A percentile compares a stretch with the other conserved stretches of the same genome.
Conservation (phyloP, 2,113 vertebrate genomes). For the Coryphaenoides rupestris region DNA sequence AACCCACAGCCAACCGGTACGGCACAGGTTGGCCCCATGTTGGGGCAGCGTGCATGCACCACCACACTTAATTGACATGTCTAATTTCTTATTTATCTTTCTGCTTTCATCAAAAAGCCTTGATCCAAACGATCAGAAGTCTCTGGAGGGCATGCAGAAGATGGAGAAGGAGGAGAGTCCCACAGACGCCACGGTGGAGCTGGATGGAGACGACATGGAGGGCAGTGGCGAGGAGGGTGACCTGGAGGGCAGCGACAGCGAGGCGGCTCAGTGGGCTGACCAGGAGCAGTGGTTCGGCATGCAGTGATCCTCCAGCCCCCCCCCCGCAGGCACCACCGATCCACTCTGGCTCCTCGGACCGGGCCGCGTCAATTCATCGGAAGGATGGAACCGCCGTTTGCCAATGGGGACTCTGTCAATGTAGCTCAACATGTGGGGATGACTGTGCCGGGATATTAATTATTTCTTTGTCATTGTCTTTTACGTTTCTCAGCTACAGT, state of each 20-base stretch:
- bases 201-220: slow-evolving; percentile 98
- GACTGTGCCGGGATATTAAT: too few relatives aligned
- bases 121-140: slow-evolving; percentile 98
- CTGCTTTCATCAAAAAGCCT: slow-evolving; percentile 66
- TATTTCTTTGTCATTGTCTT: too few relatives aligned
- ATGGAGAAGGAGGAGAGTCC: slow-evolving; percentile 99
- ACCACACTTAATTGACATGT: too few relatives aligned
- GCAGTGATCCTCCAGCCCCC: slow-evolving; percentile 75
- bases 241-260: slow-evolving; percentile 96
- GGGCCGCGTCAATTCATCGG: too few relatives aligned
- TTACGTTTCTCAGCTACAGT: too few relatives aligned
- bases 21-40: too few relatives aligned
- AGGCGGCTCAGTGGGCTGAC: slow-evolving; percentile 96
- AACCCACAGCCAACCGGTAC: background rate
- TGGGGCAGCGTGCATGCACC: too few relatives aligned
- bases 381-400: too few relatives aligned
- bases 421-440: too few relatives aligned
- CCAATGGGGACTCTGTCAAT: too few relatives aligned
- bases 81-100: background rate
- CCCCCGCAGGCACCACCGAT: background rate
- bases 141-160: slow-evolving; percentile 96
- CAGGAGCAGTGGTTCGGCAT: slow-evolving; percentile 99
- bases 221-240: slow-evolving; percentile 97
- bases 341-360: background rate
- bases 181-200: slow-evolving; percentile 93